Percentiles rank a stretch among this genome's conserved stretches.
Conservation (phyloP, 2,797 vertebrate genomes). For the Tamandua tetradactyla region DNA sequence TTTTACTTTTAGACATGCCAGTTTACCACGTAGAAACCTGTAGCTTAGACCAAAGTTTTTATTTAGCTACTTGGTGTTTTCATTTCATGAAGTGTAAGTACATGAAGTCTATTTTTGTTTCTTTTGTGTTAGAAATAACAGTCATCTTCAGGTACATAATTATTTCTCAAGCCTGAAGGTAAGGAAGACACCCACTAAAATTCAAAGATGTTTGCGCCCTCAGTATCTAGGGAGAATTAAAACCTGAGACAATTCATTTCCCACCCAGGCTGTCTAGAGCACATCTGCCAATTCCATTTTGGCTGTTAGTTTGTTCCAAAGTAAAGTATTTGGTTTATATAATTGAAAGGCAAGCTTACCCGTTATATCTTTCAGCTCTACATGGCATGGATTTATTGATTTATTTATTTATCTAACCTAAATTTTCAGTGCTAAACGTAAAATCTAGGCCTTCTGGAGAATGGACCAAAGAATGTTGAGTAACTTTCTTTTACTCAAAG, state of each 20-base stretch:
- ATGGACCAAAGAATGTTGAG: not conserved
- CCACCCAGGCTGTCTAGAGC: constrained; percentile 2
- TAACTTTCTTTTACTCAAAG: not conserved
- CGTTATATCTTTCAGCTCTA: not conserved
- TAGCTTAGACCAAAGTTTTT: not conserved
- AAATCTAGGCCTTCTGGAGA: not conserved
- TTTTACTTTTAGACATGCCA: not conserved
- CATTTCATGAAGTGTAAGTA: not conserved
- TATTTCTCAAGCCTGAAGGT: constrained; percentile 39
- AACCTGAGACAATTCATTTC: constrained; percentile 12
- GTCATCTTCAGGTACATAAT: not conserved
- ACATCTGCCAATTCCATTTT: constrained; percentile 29
- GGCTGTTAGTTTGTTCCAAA: constrained; percentile 34
- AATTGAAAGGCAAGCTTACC: not conserved
- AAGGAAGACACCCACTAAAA: constrained; percentile 39
- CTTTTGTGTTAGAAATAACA: not conserved
- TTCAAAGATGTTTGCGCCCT: not conserved
- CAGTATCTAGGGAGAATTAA: constrained; percentile 32
- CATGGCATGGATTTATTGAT: not conserved
- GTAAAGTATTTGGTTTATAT: constrained; percentile 65
- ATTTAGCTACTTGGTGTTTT: not conserved
- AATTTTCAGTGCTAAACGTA: not conserved
- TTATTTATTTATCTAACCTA: not conserved
- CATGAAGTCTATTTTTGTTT: not conserved
- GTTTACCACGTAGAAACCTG: constrained; percentile 7